Evolutionary conservation across 1,140 invertebrate species (phyloP), one percentile per base, ranked within the genome.

Genomic region (Hycleus phaleratus): DNA sequence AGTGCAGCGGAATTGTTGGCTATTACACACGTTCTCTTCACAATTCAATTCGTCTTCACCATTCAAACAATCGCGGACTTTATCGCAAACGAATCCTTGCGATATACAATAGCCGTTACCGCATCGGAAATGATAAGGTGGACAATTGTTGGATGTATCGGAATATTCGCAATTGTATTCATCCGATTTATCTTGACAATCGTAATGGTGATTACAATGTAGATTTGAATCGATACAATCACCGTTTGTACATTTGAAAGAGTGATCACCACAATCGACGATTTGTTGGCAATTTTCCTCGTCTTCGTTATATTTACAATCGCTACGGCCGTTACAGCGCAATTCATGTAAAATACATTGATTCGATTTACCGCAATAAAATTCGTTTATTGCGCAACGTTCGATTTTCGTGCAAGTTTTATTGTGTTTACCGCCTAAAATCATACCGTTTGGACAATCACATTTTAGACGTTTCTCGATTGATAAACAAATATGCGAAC

Each of bases 121-220:
- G 54, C 82, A 85, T 18, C 64, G 71, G 54, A 82, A 84, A 66
- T 79, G 66, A 44, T 64, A 53, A 8, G 61, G 46, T 3, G 67
- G 65, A 45, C 74, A 69, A 40, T 52, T 56, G 26, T 54, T 44
- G n/a, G 45, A 40, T 39, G 61, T 52, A 6, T 25, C 66, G 24
- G 69, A 63, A 48, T 73, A 68, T 56, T 72, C 42, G 64, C 81
- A 92, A 45, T 82, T 76, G 7, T 80, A 68, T 68, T 93, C 91
- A 64, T 93, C 90, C 1, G 85, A 87, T 38, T 79, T 79, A 68
- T 91, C 88, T 3, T 71, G 65, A 65, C 92, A 95, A 68, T 95
- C 87, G 42, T 77, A 77, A n/a, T 80, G 68, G 0, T 78, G 80
- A 71, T 95, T 84, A 70, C 92, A 95, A 8, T 85, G 75, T 58